Percentiles rank a stretch among this genome's conserved stretches.
Evolutionary conservation across 2,797 vertebrate species (phyloP).

Genomic region (Thaleichthys pacificus): DNA sequence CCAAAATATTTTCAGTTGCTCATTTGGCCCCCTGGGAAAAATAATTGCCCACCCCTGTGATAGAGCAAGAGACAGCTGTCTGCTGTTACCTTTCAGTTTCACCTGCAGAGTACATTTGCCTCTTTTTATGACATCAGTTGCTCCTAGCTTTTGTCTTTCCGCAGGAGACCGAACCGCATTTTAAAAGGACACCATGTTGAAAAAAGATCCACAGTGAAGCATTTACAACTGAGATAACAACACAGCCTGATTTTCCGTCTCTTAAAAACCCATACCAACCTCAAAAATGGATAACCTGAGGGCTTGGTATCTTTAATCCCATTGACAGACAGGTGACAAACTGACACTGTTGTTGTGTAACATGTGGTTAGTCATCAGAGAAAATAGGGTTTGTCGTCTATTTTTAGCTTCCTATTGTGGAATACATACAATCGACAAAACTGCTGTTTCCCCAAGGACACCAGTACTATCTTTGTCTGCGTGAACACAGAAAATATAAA

Average conservation of each 20-base stretch:
- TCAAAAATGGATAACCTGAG: not conserved
- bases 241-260: not conserved
- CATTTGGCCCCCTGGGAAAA: no score
- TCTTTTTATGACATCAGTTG: not conserved
- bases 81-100: not conserved
- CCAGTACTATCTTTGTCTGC: no score
- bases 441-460: no score
- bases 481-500: no score
- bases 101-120: not conserved
- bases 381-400: not conserved
- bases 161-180: not conserved
- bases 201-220: not conserved
- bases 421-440: not conserved
- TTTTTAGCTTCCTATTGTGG: not conserved
- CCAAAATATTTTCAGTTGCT: no score
- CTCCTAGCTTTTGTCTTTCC: not conserved
- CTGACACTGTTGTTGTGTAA: not conserved
- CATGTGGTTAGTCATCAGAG: not conserved
- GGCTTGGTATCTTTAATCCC: slow-evolving; percentile 1
- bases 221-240: not conserved
- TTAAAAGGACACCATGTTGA: not conserved
- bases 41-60: no score
- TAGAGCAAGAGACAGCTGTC: not conserved
- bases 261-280: not conserved
- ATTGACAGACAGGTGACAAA: not conserved